A percentile compares a stretch with the other conserved stretches of the same genome.
These are phyloP conservation scores for Myiotriccus ornatus DNA, from an alignment of 2,797 vertebrate species.

Conservation along the genomic window DNA sequence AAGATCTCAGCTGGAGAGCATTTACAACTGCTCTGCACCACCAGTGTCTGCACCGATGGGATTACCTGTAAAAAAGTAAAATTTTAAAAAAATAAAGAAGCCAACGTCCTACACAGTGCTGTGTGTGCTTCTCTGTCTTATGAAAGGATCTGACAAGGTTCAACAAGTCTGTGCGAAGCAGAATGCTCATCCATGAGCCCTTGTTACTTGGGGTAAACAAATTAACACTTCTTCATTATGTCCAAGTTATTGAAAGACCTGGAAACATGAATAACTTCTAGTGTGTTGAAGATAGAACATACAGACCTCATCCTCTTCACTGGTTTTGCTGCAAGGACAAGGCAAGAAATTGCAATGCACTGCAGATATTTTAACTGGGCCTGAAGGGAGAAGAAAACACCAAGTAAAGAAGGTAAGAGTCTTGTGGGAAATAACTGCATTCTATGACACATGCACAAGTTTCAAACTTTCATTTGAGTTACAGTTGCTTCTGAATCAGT, in stretches of 20 bases:
- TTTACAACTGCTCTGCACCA: conserved; percentile 81
- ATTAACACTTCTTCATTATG: not conserved
- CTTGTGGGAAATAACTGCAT: not conserved
- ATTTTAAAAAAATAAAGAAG: conserved; percentile 70
- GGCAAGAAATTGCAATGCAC: conserved; percentile 79
- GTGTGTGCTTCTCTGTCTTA: conserved; percentile 9
- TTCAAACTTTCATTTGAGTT: not conserved
- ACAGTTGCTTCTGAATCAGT: not conserved
- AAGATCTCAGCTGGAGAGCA: conserved; percentile 85
- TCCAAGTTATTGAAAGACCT: not conserved
- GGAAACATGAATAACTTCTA: not conserved
- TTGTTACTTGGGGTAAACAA: not conserved
- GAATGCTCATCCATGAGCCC: not conserved
- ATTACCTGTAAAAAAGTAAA: conserved; percentile 80
- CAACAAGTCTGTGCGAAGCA: not conserved
- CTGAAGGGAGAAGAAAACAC: conserved; percentile 62
- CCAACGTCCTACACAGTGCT: conserved; percentile 47
- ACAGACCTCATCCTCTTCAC: conserved; percentile 84
- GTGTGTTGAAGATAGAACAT: not conserved
- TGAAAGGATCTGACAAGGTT: not conserved
- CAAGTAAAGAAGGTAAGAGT: not conserved
- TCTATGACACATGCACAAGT: not conserved
- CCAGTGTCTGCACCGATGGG: conserved; percentile 82
- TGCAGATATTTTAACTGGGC: conserved; percentile 80
- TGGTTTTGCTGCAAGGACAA: conserved; percentile 83